Evolutionary conservation across 2,888 invertebrate species (phyloP).

Genomic region (Helobdella robusta): DNA sequence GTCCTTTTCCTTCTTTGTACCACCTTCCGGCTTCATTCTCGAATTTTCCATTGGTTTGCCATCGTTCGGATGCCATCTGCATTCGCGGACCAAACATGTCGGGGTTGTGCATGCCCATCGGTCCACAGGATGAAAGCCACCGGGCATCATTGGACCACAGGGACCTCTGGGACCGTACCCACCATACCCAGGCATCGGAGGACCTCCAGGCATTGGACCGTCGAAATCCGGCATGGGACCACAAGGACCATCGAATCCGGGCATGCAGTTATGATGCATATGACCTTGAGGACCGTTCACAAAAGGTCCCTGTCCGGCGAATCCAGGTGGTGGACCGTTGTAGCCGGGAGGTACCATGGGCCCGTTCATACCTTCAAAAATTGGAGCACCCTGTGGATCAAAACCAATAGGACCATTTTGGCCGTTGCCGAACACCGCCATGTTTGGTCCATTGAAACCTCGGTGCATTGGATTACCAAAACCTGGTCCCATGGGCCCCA

Average conservation of each 20-base stretch:
- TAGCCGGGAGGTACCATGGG: constrained; percentile 29
- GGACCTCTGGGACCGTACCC: constrained; percentile 18
- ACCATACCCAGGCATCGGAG: constrained; percentile 14
- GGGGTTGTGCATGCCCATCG: constrained; percentile 21
- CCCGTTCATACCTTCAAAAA: constrained; percentile 27
- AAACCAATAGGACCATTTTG: constrained; percentile 19
- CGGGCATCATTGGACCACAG: constrained; percentile 24
- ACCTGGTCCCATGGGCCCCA: constrained; percentile 25
- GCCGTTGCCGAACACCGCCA: constrained; percentile 5
- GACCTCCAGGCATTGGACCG: constrained; percentile 14
- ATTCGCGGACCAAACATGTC: constrained; percentile 21
- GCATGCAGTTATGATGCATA: constrained; percentile 25
- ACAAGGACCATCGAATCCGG: constrained; percentile 19
- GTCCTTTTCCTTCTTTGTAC: constrained; percentile 24
- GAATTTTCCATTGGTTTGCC: constrained; percentile 8
- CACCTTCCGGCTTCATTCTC: constrained; percentile 21
- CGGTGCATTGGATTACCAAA: constrained; percentile 17
- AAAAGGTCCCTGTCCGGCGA: constrained; percentile 16
- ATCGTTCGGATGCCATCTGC: constrained; percentile 21
- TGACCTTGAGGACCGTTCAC: constrained; percentile 22
- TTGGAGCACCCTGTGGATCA: constrained; percentile 13
- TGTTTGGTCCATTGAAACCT: constrained; percentile 21
- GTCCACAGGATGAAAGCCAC: constrained; percentile 7
- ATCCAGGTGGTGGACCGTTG: constrained; percentile 22
- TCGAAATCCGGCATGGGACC: constrained; percentile 23